phyloP scores from a whole-genome alignment of 2,888 invertebrate species.

The Patella ulyssiponensis region DNA sequence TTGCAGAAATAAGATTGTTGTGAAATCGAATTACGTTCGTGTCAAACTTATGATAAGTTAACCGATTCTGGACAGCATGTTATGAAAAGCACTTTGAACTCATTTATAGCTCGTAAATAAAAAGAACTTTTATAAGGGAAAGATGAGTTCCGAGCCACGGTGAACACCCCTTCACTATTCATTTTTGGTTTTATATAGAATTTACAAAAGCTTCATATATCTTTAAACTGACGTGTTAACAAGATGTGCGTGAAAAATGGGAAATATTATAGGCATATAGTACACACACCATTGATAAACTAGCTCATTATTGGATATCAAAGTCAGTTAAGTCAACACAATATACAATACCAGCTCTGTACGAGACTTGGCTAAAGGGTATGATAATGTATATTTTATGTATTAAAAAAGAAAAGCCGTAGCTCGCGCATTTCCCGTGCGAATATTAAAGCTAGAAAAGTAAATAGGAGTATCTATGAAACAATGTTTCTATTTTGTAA shows the following conservation, averaged over 20 bases:
- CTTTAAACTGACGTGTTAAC: not conserved
- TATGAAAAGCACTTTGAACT: too few relatives aligned
- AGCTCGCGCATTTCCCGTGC: too few relatives aligned
- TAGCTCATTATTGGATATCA: slow-evolving; percentile 10
- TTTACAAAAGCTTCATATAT: not conserved
- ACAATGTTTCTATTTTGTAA: too few relatives aligned
- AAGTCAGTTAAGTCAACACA: slow-evolving; percentile 4
- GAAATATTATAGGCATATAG: not conserved
- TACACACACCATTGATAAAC: slow-evolving; percentile 1
- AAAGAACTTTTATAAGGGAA: too few relatives aligned
- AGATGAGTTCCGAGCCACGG: too few relatives aligned
- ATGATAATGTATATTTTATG: too few relatives aligned
- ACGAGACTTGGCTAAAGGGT: too few relatives aligned
- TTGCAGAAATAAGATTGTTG: slow-evolving; percentile 4
- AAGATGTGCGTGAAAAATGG: not conserved
- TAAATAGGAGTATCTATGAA: too few relatives aligned
- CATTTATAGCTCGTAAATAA: too few relatives aligned
- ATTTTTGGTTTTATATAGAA: not conserved
- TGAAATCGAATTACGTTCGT: slow-evolving; percentile 11
- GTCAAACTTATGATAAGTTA: slow-evolving; percentile 14
- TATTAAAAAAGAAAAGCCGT: too few relatives aligned
- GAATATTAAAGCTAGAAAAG: too few relatives aligned
- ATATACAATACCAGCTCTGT: not conserved
- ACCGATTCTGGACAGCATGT: slow-evolving; percentile 6
- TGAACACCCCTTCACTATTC: too few relatives aligned